Evolutionary conservation across 2,797 vertebrate species (phyloP).

Genomic region (Helarctos malayanus): DNA sequence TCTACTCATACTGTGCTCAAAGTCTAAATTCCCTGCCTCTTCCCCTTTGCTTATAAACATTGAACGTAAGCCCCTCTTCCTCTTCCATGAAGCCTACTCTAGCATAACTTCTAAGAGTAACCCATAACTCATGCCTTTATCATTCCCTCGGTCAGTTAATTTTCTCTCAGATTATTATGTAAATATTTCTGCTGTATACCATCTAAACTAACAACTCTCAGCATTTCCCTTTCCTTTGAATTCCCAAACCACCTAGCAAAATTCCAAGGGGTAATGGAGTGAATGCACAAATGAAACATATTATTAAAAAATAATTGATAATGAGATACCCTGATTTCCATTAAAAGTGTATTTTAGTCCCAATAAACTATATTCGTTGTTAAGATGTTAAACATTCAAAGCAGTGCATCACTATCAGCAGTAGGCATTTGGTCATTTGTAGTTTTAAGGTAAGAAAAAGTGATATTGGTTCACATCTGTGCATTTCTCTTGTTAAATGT

Average conservation of each 20-base stretch:
- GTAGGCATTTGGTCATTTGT: neutral
- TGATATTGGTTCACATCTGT: neutral
- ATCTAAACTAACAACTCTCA: neutral
- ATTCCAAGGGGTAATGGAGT: neutral
- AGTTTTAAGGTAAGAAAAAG: neutral
- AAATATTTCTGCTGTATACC: neutral
- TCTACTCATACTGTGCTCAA: neutral
- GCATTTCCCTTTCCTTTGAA: neutral
- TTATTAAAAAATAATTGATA: neutral
- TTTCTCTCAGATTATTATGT: neutral
- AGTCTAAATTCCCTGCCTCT: neutral
- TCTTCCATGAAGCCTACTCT: neutral
- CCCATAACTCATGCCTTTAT: neutral
- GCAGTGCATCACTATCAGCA: neutral
- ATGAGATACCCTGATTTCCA: neutral
- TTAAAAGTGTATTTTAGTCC: neutral
- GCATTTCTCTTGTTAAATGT: neutral
- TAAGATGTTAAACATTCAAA: slow-evolving; percentile 31
- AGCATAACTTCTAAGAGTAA: neutral
- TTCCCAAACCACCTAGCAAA: neutral
- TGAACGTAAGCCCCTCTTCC: neutral
- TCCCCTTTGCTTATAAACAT: neutral
- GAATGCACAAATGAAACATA: neutral
- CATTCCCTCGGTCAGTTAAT: neutral
- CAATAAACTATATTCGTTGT: neutral